These are phyloP conservation scores for Xenopus petersii DNA, from an alignment of 2,797 vertebrate genomes.

Conservation along the genomic window DNA sequence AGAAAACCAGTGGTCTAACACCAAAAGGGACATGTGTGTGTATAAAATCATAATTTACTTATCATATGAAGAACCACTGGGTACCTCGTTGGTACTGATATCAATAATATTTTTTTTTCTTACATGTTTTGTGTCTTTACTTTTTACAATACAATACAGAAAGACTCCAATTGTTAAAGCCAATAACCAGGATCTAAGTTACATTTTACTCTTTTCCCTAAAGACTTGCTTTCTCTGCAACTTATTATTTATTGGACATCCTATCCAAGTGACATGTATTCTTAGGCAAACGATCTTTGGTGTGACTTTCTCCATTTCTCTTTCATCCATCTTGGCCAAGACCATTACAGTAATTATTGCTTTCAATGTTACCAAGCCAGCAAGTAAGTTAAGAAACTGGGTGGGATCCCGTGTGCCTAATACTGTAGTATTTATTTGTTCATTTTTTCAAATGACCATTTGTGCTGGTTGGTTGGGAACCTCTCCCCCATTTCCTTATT, in stretches of 20 bases:
- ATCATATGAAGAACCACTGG: constrained; percentile 27
- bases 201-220: constrained; percentile 14
- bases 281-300: constrained; percentile 35
- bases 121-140: constrained; percentile 16
- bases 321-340: constrained; percentile 34
- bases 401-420: neutral
- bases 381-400: neutral
- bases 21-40: constrained; percentile 15
- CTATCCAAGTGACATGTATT: constrained; percentile 23
- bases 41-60: constrained; percentile 33
- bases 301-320: constrained; percentile 27
- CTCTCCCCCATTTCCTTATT: constrained; percentile 15
- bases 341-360: constrained; percentile 36
- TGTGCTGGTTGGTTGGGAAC: constrained; percentile 29
- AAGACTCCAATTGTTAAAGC: constrained; percentile 38
- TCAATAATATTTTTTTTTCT: constrained; percentile 19
- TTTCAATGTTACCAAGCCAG: constrained; percentile 29
- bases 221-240: constrained; percentile 30
- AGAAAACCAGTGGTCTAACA: constrained; percentile 27
- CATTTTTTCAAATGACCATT: constrained; percentile 14
- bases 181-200: constrained; percentile 16
- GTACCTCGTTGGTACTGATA: constrained; percentile 10
- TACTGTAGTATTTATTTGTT: constrained; percentile 22
- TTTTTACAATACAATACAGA: constrained; percentile 23
- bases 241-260: constrained; percentile 35